These are phyloP conservation scores for Sycophaga agraensis DNA, from an alignment of 1,140 invertebrate species.

Conservation along the genomic window DNA sequence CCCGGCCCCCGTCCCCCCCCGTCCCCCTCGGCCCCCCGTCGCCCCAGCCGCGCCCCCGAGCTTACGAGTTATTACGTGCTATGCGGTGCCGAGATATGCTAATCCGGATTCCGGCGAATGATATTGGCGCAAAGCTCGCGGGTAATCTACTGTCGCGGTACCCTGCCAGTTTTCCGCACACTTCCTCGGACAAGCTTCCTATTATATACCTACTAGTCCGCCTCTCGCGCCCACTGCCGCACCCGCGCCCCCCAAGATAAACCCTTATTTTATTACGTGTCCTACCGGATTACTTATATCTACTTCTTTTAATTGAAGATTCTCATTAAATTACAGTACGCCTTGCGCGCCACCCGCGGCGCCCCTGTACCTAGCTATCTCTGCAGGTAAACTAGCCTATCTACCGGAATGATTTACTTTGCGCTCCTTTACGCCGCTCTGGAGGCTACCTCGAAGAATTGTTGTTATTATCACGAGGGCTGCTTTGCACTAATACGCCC, in stretches of 20 bases:
- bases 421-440: no score
- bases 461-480: no score
- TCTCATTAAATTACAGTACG: no score
- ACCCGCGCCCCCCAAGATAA: slow-evolving; percentile 13
- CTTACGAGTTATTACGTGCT: background rate
- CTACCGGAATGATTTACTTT: no score
- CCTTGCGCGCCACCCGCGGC: no score
- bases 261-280: slow-evolving; percentile 26
- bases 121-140: slow-evolving; percentile 40
- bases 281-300: slow-evolving; percentile 17
- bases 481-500: no score
- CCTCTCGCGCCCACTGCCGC: background rate
- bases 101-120: slow-evolving; percentile 40
- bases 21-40: no score
- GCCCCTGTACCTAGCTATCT: no score
- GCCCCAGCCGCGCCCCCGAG: background rate
- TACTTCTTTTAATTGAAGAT: slow-evolving; percentile 23
- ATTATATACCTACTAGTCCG: no score
- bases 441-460: no score
- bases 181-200: background rate
- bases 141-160: slow-evolving; percentile 37
- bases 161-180: slow-evolving; percentile 26
- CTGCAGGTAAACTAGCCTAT: no score
- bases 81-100: slow-evolving; percentile 35
- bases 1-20: no score